Evolutionary conservation across 2,113 vertebrate species (phyloP).

Genomic region (Empidonax alnorum): DNA sequence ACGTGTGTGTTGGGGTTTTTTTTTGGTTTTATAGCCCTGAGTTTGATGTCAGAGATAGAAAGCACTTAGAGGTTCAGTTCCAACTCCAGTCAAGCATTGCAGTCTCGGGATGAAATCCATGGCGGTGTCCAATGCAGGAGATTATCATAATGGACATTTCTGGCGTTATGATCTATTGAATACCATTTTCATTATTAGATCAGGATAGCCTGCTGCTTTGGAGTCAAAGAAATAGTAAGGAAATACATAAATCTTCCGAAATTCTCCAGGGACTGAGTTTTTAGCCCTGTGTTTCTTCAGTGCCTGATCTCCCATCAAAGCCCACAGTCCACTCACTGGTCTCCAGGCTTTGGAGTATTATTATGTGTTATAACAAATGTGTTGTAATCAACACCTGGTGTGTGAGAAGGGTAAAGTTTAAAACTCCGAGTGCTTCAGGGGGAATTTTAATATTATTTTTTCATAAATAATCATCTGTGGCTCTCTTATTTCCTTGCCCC

Average conservation of each 20-base stretch:
- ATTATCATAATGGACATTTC: constrained; percentile 46
- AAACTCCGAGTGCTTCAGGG: not conserved
- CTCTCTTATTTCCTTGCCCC: not conserved
- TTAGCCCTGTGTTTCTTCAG: not conserved
- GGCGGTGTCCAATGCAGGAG: not conserved
- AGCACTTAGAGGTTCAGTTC: constrained; percentile 33
- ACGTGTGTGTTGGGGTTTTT: not conserved
- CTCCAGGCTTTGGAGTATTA: not conserved
- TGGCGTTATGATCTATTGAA: constrained; percentile 36
- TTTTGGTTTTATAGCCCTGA: not conserved
- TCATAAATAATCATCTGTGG: not conserved
- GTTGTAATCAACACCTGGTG: not conserved
- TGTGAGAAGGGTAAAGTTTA: not conserved
- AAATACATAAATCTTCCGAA: constrained; percentile 6
- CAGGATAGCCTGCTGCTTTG: not conserved
- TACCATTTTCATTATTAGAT: constrained; percentile 3
- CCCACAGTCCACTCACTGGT: not conserved
- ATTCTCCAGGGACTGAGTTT: not conserved
- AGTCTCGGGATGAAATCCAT: not conserved
- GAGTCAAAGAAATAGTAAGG: constrained; percentile 11
- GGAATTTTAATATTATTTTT: not conserved
- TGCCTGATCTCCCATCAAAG: not conserved
- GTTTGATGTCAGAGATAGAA: constrained; percentile 24
- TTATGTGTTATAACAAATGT: not conserved
- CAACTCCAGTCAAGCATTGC: constrained; percentile 25